These are phyloP conservation scores for Panthera uncia DNA, from an alignment of 2,113 vertebrate genomes.

Conservation along the genomic window DNA sequence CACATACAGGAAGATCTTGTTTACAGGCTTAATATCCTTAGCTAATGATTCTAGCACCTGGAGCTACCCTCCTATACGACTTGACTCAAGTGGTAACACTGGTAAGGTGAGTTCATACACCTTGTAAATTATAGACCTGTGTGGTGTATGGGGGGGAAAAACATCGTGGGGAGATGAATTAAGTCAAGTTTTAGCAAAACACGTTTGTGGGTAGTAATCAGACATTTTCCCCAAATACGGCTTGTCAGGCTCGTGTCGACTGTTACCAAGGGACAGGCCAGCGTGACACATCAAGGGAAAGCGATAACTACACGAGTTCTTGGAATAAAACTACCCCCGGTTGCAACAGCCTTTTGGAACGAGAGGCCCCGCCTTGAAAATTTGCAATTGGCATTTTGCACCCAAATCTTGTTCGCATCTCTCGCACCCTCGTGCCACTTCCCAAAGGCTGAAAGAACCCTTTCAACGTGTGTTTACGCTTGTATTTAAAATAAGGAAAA, in stretches of 20 bases:
- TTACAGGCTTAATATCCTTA: slow-evolving; percentile 75
- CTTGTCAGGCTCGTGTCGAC: neutral
- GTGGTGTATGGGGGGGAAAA: neutral
- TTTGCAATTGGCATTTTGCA: neutral
- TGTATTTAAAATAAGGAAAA: slow-evolving; percentile 63
- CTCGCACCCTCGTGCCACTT: neutral
- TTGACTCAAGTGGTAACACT: neutral
- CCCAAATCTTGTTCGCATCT: neutral
- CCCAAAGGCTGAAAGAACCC: neutral
- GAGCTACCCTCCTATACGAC: slow-evolving; percentile 44
- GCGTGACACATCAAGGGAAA: neutral
- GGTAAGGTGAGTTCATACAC: slow-evolving; percentile 36
- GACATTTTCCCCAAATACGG: slow-evolving; percentile 26
- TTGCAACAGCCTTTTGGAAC: neutral
- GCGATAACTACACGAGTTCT: neutral
- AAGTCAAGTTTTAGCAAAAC: slow-evolving; percentile 53
- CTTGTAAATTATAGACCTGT: slow-evolving; percentile 57
- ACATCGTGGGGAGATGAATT: neutral
- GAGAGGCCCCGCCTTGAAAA: neutral
- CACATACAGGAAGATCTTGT: slow-evolving; percentile 69
- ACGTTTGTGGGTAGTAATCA: slow-evolving; percentile 29
- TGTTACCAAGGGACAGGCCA: neutral
- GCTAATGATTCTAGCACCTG: slow-evolving; percentile 74
- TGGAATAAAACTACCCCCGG: neutral
- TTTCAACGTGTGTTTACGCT: slow-evolving; percentile 36